These are phyloP conservation scores for Virgularia gustaviana DNA, from an alignment of 92 coral and sea anemone species.

Conservation along the genomic window DNA sequence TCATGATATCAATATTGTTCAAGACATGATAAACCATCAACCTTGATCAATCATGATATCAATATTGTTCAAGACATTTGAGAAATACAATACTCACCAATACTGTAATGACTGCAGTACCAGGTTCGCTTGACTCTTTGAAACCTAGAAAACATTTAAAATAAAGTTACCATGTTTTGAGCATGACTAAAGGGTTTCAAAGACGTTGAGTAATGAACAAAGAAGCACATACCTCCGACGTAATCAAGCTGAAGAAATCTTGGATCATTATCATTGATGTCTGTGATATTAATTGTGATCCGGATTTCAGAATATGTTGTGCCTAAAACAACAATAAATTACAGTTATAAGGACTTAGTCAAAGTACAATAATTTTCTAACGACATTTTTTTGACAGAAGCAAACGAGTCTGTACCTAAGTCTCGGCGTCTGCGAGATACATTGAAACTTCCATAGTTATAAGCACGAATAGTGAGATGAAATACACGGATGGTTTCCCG, in stretches of 20 bases:
- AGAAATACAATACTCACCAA: not conserved
- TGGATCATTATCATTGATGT: conserved; percentile 27
- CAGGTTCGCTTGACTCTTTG: conserved; percentile 9
- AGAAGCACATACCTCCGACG: conserved; percentile 15
- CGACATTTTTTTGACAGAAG: too few species aligned
- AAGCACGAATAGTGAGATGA: conserved; percentile 19
- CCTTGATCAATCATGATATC: not conserved
- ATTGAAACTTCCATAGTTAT: conserved; percentile 30
- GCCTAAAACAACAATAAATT: too few species aligned
- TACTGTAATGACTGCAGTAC: conserved; percentile 12
- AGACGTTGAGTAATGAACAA: not conserved
- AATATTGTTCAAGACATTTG: not conserved
- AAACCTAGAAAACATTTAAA: conserved; percentile 13
- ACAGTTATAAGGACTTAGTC: too few species aligned
- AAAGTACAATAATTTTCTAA: too few species aligned
- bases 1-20: too few species aligned
- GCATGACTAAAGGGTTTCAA: not conserved
- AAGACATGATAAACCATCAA: too few species aligned
- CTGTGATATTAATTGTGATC: conserved; percentile 14
- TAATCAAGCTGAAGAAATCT: not conserved
- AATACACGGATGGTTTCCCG: conserved; percentile 12
- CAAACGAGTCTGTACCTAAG: not conserved
- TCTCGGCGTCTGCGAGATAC: conserved; percentile 15
- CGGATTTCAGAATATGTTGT: conserved; percentile 6
- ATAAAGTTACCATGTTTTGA: not conserved